These are phyloP conservation scores for Deilephila porcellus DNA, from an alignment of 2,888 invertebrate species.

Conservation along the genomic window DNA sequence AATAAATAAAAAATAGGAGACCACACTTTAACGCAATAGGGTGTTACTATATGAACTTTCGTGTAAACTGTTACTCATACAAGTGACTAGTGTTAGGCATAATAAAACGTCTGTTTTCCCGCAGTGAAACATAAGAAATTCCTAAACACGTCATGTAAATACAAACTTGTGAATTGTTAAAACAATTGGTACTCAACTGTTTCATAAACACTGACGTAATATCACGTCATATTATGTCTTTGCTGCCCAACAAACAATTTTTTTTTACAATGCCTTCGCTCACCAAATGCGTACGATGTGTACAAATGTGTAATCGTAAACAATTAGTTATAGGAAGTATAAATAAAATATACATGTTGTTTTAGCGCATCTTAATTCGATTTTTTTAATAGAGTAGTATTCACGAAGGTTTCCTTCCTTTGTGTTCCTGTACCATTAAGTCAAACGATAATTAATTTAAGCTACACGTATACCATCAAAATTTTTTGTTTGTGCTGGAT, in stretches of 20 bases:
- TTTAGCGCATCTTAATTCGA: too few relatives aligned
- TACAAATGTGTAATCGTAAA: too few relatives aligned
- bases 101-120: neutral
- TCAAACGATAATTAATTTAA: too few relatives aligned
- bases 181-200: neutral
- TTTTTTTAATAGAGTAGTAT: too few relatives aligned
- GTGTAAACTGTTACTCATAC: neutral
- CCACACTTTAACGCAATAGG: neutral
- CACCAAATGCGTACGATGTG: neutral
- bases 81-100: neutral
- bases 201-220: neutral
- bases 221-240: neutral
- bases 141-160: slow-evolving; percentile 1
- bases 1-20: neutral
- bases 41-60: neutral
- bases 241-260: neutral
- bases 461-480: too few relatives aligned
- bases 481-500: too few relatives aligned
- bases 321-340: too few relatives aligned
- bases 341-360: too few relatives aligned
- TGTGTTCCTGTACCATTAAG: too few relatives aligned
- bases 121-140: slow-evolving; percentile 12
- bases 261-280: neutral
- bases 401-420: too few relatives aligned
- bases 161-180: slow-evolving; percentile 1